Evolutionary conservation across 2,113 vertebrate genomes (phyloP).

Genomic region (Misgurnus anguillicaudatus): DNA sequence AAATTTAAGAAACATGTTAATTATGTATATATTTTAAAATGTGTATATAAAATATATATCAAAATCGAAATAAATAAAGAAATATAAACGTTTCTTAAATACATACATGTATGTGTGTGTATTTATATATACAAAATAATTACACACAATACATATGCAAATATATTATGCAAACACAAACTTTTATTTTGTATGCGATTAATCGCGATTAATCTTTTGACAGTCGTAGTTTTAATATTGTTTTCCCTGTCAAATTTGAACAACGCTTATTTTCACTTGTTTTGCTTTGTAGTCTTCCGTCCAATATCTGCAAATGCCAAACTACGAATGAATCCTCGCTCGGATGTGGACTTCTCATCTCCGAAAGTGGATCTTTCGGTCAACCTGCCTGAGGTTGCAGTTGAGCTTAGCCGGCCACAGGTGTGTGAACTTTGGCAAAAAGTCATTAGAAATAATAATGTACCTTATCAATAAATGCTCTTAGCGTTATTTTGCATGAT

Average conservation of each 20-base stretch:
- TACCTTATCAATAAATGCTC: too few relatives aligned
- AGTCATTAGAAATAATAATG: neutral
- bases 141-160: too few relatives aligned
- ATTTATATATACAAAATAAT: too few relatives aligned
- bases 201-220: too few relatives aligned
- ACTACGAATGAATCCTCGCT: constrained; percentile 93
- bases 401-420: constrained; percentile 93
- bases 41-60: too few relatives aligned
- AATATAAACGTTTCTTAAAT: too few relatives aligned
- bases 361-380: constrained; percentile 92
- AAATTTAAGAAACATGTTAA: too few relatives aligned
- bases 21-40: too few relatives aligned
- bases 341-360: constrained; percentile 91
- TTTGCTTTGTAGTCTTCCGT: constrained; percentile 82
- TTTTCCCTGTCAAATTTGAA: neutral
- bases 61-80: too few relatives aligned
- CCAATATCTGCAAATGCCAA: constrained; percentile 93
- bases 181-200: neutral
- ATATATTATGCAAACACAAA: too few relatives aligned
- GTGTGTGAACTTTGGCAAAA: constrained; percentile 63
- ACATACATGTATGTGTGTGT: too few relatives aligned
- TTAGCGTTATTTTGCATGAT: too few relatives aligned
- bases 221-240: neutral
- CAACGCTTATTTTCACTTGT: neutral
- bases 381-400: constrained; percentile 86